Base-by-base conservation (phyloP, 2,888 invertebrate genomes). In the Axea sp. region DNA sequence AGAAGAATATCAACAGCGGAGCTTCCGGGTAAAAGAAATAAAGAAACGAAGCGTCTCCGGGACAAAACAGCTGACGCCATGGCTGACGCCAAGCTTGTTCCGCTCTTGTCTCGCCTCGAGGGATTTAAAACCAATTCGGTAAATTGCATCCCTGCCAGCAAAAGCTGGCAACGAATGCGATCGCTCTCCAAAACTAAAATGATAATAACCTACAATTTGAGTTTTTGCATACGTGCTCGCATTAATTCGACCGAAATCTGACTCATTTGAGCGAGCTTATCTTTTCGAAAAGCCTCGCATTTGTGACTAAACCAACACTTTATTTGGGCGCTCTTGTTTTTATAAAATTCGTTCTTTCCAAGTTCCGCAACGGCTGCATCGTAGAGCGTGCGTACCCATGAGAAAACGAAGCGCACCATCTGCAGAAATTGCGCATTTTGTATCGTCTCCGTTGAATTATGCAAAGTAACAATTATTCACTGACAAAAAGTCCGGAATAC, bases 31-130 rank as follows among this genome's bases (percentile, higher is more conserved):
- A 75, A 78, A 80, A 77, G 78, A 81, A 83, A 81, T 83, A 84
- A 83, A 82, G 78, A 83, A 83, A 76, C 79, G 73, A 73, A 72
- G 78, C 78, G 80, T 79, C 77, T 76, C 80, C 78, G 80, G 81
- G 80, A 83, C 82, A 84, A 86, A 86, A 85, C 85, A 84, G 84
- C 84, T 86, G 85, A 85, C 84, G 83, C 82, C 82, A 84, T 84
- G 82, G 82, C 82, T 81, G 83, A 81, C 80, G 79, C 77, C 80
- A 77, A 69, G 71, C 73, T 72, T 60, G 73, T 74, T 76, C 72
- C 75, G 77, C 75, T 74, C 72, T 69, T 74, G 69, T 76, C 72
- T 80, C 78, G 80, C 81, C 78, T 78, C 76, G 77, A 73, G 82
- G 82, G 84, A 84, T 86, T 86, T 83, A 85, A 83, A 85, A 83